These are phyloP conservation scores for Falco concolor DNA, from an alignment of 2,797 vertebrate species.

Conservation along the genomic window DNA sequence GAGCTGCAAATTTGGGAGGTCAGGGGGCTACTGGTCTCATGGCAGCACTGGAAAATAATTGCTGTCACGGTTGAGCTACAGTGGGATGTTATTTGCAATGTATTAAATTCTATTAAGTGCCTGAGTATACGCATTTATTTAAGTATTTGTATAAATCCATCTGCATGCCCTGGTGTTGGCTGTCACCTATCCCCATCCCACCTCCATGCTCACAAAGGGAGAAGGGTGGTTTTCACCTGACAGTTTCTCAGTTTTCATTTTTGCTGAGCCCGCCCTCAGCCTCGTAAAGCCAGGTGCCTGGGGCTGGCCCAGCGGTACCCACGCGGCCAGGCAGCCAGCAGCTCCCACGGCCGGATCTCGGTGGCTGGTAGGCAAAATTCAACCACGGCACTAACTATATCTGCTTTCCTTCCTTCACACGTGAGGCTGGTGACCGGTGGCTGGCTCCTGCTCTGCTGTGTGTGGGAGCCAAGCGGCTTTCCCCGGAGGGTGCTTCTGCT, in stretches of 20 bases:
- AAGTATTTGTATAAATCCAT: neutral
- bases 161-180: neutral
- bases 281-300: rapidly evolving
- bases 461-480: neutral
- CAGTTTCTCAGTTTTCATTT: neutral
- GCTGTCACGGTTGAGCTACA: neutral
- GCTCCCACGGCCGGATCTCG: rapidly evolving
- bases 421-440: neutral
- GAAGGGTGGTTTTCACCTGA: neutral
- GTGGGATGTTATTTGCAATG: neutral
- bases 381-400: neutral
- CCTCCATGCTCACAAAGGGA: neutral
- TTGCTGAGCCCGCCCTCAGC: neutral
- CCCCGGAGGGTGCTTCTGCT: neutral
- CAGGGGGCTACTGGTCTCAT: neutral
- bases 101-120: neutral
- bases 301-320: neutral
- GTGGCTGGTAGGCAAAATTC: neutral
- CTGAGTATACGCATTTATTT: neutral
- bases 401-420: neutral
- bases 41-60: neutral
- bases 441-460: neutral
- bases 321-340: rapidly evolving
- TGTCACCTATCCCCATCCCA: neutral
- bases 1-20: neutral